A percentile compares a stretch with the other conserved stretches of the same genome.
Conservation (phyloP, 2,888 invertebrate species). For the Caenorhabditis sp. region DNA sequence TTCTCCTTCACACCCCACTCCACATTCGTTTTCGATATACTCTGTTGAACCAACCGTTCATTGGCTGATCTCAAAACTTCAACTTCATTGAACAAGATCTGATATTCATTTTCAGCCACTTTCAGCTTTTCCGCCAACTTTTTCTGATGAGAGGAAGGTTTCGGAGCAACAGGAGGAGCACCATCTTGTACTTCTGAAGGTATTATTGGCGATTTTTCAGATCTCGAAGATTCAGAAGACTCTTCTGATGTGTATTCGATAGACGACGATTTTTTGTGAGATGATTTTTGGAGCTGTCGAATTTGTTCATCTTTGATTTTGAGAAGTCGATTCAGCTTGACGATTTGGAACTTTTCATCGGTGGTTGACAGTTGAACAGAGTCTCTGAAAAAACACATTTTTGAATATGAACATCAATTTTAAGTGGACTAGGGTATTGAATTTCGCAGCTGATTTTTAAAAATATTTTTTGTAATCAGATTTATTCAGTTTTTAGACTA, state of each 20-base stretch:
- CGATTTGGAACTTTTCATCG: conserved; percentile 56
- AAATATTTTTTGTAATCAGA: no score
- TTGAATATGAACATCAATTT: no score
- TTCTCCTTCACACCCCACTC: conserved; percentile 38
- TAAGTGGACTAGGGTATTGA: no score
- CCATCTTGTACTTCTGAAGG: neutral
- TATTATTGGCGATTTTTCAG: neutral
- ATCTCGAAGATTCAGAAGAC: conserved; percentile 24
- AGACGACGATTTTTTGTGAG: neutral
- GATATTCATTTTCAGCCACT: conserved; percentile 42
- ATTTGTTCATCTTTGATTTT: conserved; percentile 50
- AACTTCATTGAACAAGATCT: conserved; percentile 48
- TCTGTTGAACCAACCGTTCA: conserved; percentile 58
- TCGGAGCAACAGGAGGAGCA: neutral
- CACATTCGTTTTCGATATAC: neutral
- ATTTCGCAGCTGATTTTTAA: no score
- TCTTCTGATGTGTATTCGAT: neutral
- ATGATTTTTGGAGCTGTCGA: conserved; percentile 39
- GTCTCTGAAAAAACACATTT: neutral
- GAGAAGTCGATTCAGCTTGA: conserved; percentile 50
- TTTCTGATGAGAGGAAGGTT: neutral
- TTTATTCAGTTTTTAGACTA: no score
- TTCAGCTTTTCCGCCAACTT: conserved; percentile 23
- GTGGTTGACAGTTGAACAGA: neutral
- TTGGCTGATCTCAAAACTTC: conserved; percentile 60